phyloP scores from a whole-genome alignment of 2,113 vertebrate genomes.

The Podarcis muralis region DNA sequence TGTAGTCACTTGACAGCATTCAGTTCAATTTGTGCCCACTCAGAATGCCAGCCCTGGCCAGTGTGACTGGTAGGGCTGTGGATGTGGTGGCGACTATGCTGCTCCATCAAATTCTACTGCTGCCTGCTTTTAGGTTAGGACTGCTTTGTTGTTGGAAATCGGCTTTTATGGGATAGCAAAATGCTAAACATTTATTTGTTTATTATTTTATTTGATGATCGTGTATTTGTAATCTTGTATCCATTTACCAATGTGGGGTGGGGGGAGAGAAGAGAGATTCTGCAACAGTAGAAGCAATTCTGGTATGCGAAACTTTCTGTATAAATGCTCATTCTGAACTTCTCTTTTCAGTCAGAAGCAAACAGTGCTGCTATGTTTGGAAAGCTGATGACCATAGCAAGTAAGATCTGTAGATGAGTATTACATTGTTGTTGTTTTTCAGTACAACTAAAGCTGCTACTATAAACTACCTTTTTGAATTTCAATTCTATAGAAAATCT shows the following conservation, averaged over 20 bases:
- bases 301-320: neutral
- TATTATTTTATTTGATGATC: neutral
- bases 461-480: slow-evolving; percentile 3
- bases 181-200: neutral
- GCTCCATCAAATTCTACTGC: no score
- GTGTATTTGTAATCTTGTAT: neutral
- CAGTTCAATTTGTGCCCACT: no score
- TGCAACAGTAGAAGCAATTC: neutral
- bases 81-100: no score
- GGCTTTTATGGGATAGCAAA: neutral
- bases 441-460: neutral
- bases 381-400: slow-evolving; percentile 97
- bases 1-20: no score
- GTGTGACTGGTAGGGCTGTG: no score
- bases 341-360: slow-evolving; percentile 86
- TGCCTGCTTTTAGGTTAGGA: no score
- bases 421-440: neutral
- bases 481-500: slow-evolving; percentile 87
- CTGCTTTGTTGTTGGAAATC: neutral
- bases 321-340: slow-evolving; percentile 23
- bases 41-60: no score
- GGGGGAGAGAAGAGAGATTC: neutral
- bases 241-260: neutral
- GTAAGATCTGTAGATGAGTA: slow-evolving; percentile 62
- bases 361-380: slow-evolving; percentile 95